A percentile compares a stretch with the other conserved stretches of the same genome.
Evolutionary conservation across 2,113 vertebrate genomes (phyloP).

Genomic region (Tenrec ecaudatus): DNA sequence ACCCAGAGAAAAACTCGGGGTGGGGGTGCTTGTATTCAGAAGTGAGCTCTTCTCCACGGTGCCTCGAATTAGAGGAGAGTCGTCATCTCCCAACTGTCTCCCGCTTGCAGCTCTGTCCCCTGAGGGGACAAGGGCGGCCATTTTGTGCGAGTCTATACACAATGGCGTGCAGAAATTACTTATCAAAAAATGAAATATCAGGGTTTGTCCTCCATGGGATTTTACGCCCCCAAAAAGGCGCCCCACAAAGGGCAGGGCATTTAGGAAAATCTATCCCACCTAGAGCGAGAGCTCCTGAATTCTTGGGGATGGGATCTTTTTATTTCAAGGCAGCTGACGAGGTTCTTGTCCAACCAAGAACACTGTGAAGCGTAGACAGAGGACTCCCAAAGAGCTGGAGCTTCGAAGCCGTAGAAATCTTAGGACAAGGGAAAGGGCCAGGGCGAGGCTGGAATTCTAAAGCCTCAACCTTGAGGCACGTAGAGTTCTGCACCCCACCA

Average conservation of each 20-base stretch:
- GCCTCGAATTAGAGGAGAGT: not conserved
- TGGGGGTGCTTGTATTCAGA: not conserved
- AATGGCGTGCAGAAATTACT: not conserved
- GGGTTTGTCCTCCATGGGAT: not conserved
- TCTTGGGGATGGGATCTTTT: not conserved
- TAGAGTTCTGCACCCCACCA: not conserved
- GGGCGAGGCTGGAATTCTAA: not conserved
- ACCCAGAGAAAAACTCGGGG: not conserved
- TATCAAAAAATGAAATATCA: not conserved
- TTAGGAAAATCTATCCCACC: not conserved
- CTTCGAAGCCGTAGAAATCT: not conserved
- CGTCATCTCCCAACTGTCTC: not conserved
- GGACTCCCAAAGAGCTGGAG: not conserved
- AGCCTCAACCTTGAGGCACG: not conserved
- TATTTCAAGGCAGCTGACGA: not conserved
- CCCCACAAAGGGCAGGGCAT: not conserved
- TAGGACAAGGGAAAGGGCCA: not conserved
- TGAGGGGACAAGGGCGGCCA: slow-evolving; percentile 43
- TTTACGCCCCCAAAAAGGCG: not conserved
- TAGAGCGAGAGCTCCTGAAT: not conserved
- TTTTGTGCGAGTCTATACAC: slow-evolving; percentile 63
- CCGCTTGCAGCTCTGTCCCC: not conserved
- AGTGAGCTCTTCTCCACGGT: not conserved
- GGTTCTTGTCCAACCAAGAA: not conserved
- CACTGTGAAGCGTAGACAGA: not conserved